Percentiles rank a stretch among this genome's conserved stretches.
Conservation (phyloP, 2,113 vertebrate genomes). For the Lasiurus borealis region DNA sequence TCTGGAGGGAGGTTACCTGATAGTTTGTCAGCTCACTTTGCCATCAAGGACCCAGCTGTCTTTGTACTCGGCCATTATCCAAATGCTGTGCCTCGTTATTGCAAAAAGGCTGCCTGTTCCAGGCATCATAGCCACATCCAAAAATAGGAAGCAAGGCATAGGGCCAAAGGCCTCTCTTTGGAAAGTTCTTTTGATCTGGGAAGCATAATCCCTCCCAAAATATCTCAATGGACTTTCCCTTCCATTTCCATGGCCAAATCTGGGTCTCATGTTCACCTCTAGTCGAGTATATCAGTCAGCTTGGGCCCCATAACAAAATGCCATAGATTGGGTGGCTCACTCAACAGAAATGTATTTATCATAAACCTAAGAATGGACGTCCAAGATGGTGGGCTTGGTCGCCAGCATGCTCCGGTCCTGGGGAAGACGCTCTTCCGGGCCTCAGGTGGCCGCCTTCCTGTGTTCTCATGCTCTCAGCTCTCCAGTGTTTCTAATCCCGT, state of each 20-base stretch:
- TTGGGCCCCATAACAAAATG: not conserved
- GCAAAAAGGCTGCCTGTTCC: not conserved
- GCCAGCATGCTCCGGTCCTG: not conserved
- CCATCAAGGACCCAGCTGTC: not conserved
- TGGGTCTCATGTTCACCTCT: not conserved
- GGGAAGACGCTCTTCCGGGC: not conserved
- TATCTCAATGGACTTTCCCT: not conserved
- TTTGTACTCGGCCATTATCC: not conserved
- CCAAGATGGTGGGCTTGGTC: not conserved
- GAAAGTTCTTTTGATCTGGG: slow-evolving; percentile 37
- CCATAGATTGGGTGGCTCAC: not conserved
- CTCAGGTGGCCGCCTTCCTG: not conserved
- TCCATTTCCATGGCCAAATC: not conserved
- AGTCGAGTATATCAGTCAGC: not conserved
- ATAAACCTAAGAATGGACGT: not conserved
- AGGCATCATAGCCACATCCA: not conserved
- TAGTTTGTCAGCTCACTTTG: slow-evolving; percentile 7
- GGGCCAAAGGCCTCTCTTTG: not conserved
- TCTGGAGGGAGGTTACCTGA: not conserved
- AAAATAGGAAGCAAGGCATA: not conserved
- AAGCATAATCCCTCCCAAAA: not conserved
- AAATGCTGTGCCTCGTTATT: not conserved
- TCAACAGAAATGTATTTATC: not conserved
- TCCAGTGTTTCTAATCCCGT: not conserved
- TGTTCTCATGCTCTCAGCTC: not conserved